phyloP scores from a whole-genome alignment of 2,113 vertebrate species.

The Bungarus multicinctus region DNA sequence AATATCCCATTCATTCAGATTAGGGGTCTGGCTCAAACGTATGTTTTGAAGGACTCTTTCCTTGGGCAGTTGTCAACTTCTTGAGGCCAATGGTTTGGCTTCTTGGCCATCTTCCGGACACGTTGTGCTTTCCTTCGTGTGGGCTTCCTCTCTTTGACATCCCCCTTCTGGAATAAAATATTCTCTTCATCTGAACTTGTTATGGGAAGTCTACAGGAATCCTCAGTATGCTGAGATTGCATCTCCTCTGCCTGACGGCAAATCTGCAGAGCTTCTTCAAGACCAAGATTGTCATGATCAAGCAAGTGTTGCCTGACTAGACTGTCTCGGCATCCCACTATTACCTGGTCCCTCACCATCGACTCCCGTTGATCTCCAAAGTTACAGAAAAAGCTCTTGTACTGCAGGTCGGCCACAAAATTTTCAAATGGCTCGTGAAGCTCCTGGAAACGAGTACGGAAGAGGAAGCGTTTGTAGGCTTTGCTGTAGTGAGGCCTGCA shows the following conservation, averaged over 20 bases:
- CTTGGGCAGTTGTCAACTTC: neutral
- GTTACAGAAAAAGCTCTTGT: slow-evolving; percentile 7
- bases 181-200: neutral
- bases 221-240: neutral
- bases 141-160: neutral
- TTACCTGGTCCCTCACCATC: slow-evolving; percentile 14
- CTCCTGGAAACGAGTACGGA: slow-evolving; percentile 7
- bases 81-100: neutral
- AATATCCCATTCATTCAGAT: neutral
- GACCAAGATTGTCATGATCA: neutral
- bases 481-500: neutral
- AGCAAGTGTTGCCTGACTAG: neutral
- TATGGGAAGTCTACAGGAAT: neutral
- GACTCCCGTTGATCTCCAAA: neutral
- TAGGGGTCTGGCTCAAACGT: neutral
- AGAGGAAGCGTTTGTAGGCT: slow-evolving; percentile 8
- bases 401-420: neutral
- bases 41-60: neutral
- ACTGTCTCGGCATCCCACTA: neutral
- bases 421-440: neutral
- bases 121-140: neutral
- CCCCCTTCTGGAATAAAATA: neutral
- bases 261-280: neutral
- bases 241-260: neutral
- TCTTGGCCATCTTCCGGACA: neutral